A percentile compares a stretch with the other conserved stretches of the same genome.
Evolutionary conservation across 1,140 invertebrate genomes (phyloP).

Genomic region (Drosophila seguyi): DNA sequence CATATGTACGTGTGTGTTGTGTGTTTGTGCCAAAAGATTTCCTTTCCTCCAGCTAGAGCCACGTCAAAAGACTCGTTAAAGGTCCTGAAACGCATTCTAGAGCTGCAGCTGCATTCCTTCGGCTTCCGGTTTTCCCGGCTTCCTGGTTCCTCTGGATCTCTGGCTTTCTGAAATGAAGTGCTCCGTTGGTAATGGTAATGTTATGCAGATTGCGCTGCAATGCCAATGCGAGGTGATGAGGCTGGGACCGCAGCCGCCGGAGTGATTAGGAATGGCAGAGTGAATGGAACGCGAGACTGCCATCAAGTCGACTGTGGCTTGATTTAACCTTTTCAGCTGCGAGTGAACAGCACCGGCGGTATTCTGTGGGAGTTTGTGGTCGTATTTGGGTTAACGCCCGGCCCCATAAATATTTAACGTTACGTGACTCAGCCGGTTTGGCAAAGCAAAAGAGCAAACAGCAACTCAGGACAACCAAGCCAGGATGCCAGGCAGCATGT

Average conservation of each 20-base stretch:
- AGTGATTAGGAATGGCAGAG: constrained; percentile 41
- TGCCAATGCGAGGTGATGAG: constrained; percentile 39
- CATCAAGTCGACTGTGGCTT: constrained; percentile 49
- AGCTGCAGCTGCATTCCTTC: constrained; percentile 25
- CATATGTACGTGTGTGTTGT: constrained; percentile 7
- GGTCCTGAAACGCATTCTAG: constrained; percentile 14
- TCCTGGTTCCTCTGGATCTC: constrained; percentile 1
- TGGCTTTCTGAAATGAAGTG: constrained; percentile 11
- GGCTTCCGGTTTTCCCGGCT: constrained; percentile 13
- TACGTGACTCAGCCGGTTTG: constrained; percentile 45
- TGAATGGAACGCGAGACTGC: constrained; percentile 46
- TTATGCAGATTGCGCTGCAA: constrained; percentile 39
- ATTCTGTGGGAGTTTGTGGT: constrained; percentile 17
- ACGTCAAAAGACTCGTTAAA: constrained; percentile 21
- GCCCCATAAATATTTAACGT: constrained; percentile 44
- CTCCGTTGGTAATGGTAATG: constrained; percentile 26
- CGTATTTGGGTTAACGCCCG: constrained; percentile 39
- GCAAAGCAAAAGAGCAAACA: constrained; percentile 26
- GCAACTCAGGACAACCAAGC: neutral
- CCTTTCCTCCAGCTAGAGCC: neutral
- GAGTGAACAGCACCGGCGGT: constrained; percentile 18
- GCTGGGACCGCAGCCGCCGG: constrained; percentile 29
- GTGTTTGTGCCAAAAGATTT: constrained; percentile 23
- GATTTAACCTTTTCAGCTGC: constrained; percentile 48
- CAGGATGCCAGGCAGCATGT: constrained; percentile 34